phyloP scores from a whole-genome alignment of 2,888 invertebrate genomes.

The Trichacis sp. region DNA sequence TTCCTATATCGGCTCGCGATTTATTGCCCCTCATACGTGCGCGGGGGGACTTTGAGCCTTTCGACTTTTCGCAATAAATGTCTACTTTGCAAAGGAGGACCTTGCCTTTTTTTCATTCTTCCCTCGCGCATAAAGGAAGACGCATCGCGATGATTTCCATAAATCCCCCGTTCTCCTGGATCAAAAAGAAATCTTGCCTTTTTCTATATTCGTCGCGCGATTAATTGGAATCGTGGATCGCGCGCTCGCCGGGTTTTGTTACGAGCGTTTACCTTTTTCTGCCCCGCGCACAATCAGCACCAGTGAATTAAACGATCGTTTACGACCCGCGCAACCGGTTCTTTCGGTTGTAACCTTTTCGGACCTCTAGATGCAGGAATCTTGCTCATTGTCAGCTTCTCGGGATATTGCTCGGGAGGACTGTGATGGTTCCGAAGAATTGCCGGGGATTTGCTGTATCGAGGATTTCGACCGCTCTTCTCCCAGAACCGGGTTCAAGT shows the following conservation, averaged over 20 bases:
- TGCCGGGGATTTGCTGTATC: constrained; percentile 11
- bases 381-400: constrained; percentile 28
- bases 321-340: constrained; percentile 47
- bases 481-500: too few relatives aligned
- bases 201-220: constrained; percentile 26
- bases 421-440: constrained; percentile 18
- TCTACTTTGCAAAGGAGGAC: not conserved
- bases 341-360: constrained; percentile 35
- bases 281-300: constrained; percentile 43
- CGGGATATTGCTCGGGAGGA: not conserved
- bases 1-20: constrained; percentile 55
- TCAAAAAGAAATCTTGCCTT: not conserved
- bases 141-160: constrained; percentile 1
- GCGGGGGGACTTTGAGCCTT: constrained; percentile 5
- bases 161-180: not conserved
- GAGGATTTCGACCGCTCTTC: too few relatives aligned
- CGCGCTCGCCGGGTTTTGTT: constrained; percentile 20
- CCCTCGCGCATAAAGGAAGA: not conserved
- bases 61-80: not conserved
- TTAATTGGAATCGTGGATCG: constrained; percentile 21
- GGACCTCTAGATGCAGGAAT: constrained; percentile 45
- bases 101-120: not conserved
- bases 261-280: constrained; percentile 31
- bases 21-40: constrained; percentile 53
- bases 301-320: constrained; percentile 48